Conservation (phyloP, 2,888 invertebrate genomes). For the Phragmatobia fuliginosa region DNA sequence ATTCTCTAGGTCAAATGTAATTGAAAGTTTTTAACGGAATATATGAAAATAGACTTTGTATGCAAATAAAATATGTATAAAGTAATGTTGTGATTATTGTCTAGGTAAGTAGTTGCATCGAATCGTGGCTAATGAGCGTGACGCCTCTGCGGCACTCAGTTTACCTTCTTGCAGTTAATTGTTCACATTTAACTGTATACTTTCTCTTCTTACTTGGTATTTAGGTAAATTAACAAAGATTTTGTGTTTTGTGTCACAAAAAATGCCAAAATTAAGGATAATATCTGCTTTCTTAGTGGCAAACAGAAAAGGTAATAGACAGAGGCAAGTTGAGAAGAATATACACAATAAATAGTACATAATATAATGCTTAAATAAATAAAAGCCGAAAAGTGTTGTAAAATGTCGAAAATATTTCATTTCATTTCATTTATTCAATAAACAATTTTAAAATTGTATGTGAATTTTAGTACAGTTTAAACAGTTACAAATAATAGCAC, state of each 20-base stretch:
- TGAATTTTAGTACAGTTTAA: too few species aligned
- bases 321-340: too few species aligned
- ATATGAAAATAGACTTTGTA: background rate
- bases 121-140: constrained; percentile 41
- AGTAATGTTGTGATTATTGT: constrained; percentile 23
- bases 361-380: too few species aligned
- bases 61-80: background rate
- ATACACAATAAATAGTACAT: too few species aligned
- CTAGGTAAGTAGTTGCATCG: constrained; percentile 26
- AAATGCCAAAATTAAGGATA: background rate
- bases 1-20: constrained; percentile 27
- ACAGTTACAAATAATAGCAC: too few species aligned
- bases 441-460: too few species aligned
- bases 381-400: too few species aligned
- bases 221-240: constrained; percentile 22
- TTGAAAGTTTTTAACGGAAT: constrained; percentile 29
- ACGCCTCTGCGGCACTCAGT: constrained; percentile 48
- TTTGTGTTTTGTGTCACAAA: background rate
- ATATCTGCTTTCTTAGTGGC: constrained; percentile 1
- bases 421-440: too few species aligned
- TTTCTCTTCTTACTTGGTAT: constrained; percentile 63
- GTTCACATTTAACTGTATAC: constrained; percentile 56
- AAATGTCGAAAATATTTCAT: too few species aligned
- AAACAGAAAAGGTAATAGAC: too few species aligned
- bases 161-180: constrained; percentile 60